Percentiles rank a stretch among this genome's conserved stretches.
phyloP scores from a whole-genome alignment of 2,888 invertebrate genomes.

The Bellardia pandia region DNA sequence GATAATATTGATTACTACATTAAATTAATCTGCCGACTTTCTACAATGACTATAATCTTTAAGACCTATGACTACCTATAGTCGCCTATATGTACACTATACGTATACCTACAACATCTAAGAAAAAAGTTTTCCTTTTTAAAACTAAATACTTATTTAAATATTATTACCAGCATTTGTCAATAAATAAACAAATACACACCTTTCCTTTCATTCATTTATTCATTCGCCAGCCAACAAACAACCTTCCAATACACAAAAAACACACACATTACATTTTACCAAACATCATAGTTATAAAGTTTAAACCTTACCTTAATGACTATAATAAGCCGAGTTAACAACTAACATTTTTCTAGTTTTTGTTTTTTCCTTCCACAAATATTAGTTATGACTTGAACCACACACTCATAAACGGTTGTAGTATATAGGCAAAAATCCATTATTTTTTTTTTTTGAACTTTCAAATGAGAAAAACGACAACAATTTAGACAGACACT shows the following conservation, averaged over 20 bases:
- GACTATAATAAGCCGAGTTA: constrained; percentile 68
- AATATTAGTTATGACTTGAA: constrained; percentile 61
- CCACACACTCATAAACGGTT: constrained; percentile 39
- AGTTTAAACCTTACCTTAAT: constrained; percentile 69
- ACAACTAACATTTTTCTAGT: constrained; percentile 52
- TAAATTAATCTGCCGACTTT: constrained; percentile 41
- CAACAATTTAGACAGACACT: constrained; percentile 65
- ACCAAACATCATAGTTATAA: constrained; percentile 41
- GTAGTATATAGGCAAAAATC: constrained; percentile 39
- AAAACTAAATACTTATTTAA: constrained; percentile 58
- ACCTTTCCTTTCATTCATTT: constrained; percentile 66
- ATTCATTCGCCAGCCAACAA: background rate
- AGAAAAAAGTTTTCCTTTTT: constrained; percentile 34
- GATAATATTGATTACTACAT: constrained; percentile 22
- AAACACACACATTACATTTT: background rate
- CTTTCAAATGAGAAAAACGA: constrained; percentile 58
- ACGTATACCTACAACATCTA: background rate
- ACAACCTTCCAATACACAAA: constrained; percentile 39
- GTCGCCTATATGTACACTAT: background rate
- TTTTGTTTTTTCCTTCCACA: constrained; percentile 25
- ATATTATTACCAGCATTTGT: constrained; percentile 60
- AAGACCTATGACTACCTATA: constrained; percentile 28
- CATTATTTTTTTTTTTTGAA: constrained; percentile 52
- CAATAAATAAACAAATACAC: constrained; percentile 72
- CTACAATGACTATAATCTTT: constrained; percentile 26